phyloP scores from a whole-genome alignment of 2,797 vertebrate genomes.

The Ibycter americanus region DNA sequence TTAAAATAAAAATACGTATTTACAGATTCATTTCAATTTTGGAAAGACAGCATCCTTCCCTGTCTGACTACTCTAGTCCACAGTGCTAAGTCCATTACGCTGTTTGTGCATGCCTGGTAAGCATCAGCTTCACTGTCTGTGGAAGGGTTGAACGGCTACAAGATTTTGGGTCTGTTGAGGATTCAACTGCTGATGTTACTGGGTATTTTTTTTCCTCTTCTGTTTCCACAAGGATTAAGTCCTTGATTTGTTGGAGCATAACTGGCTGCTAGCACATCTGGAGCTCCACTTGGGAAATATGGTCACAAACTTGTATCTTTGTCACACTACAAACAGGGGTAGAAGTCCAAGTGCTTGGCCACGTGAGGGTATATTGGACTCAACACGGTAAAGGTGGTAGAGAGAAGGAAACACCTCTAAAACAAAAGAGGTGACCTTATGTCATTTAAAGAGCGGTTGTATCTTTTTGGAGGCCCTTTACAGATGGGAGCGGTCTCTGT shows the following conservation, averaged over 20 bases:
- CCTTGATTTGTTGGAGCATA: not conserved
- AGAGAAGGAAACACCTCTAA: not conserved
- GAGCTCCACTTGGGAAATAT: not conserved
- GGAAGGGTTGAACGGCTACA: not conserved
- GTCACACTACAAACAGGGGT: not conserved
- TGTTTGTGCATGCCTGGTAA: not conserved
- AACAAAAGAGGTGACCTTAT: not conserved
- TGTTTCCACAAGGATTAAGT: not conserved
- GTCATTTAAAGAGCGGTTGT: not conserved
- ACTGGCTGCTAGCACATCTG: not conserved
- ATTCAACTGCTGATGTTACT: not conserved
- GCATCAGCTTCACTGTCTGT: not conserved
- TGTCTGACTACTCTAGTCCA: not conserved
- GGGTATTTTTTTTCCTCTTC: not conserved
- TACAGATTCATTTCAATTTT: not conserved
- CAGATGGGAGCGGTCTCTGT: not conserved
- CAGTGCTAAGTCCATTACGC: not conserved
- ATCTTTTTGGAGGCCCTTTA: not conserved
- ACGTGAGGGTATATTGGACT: rapidly evolving
- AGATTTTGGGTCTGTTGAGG: not conserved
- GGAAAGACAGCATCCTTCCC: not conserved
- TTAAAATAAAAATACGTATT: not conserved
- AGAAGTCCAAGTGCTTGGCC: not conserved
- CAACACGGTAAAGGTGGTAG: rapidly evolving
- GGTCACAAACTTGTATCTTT: not conserved